These are phyloP conservation scores for Zeus faber DNA, from an alignment of 2,113 vertebrate genomes.

Conservation along the genomic window DNA sequence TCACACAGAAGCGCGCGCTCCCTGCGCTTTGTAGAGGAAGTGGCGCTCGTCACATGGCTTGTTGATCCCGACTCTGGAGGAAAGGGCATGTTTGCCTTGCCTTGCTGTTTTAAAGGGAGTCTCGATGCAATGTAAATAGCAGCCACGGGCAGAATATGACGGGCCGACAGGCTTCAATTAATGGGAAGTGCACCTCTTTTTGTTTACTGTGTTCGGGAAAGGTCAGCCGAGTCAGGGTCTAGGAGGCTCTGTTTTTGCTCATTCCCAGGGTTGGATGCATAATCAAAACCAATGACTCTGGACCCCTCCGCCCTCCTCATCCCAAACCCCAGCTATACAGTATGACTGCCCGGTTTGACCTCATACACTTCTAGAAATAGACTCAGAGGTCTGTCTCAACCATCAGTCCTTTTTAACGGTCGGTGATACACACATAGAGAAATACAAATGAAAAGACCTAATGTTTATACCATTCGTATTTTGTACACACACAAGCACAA, in stretches of 20 bases:
- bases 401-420: slow-evolving; percentile 61
- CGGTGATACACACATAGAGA: slow-evolving; percentile 22
- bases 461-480: too few species aligned
- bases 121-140: slow-evolving; percentile 90
- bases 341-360: slow-evolving; percentile 88
- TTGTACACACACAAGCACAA: too few species aligned
- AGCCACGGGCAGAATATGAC: slow-evolving; percentile 82
- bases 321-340: slow-evolving; percentile 87
- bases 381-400: slow-evolving; percentile 73
- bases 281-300: slow-evolving; percentile 92
- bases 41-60: slow-evolving; percentile 62
- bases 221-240: slow-evolving; percentile 82
- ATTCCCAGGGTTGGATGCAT: slow-evolving; percentile 97
- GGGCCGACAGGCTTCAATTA: slow-evolving; percentile 85
- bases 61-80: slow-evolving; percentile 59
- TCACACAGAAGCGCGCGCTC: slow-evolving; percentile 43
- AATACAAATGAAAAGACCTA: not conserved
- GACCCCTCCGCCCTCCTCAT: slow-evolving; percentile 57
- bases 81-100: slow-evolving; percentile 79
- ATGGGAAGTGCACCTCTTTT: slow-evolving; percentile 87
- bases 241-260: slow-evolving; percentile 87
- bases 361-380: slow-evolving; percentile 87
- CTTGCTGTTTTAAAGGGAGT: slow-evolving; percentile 76
- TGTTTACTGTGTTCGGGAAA: slow-evolving; percentile 92
- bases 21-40: slow-evolving; percentile 62